A percentile compares a stretch with the other conserved stretches of the same genome.
These are phyloP conservation scores for Apotomis capreana DNA, from an alignment of 2,888 invertebrate species.

Conservation along the genomic window DNA sequence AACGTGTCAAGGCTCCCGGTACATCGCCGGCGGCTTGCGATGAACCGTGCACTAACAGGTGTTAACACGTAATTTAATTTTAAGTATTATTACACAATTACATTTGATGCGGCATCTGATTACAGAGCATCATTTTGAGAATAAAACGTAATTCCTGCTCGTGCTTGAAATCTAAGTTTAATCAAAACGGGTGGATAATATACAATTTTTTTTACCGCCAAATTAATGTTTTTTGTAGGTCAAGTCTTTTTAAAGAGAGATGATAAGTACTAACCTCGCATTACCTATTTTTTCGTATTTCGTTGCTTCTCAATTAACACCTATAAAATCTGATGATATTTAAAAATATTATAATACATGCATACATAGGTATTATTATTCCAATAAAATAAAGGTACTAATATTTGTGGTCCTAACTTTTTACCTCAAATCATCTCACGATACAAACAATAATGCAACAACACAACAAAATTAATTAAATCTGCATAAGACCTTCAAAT, in stretches of 20 bases:
- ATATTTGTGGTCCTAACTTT: background rate
- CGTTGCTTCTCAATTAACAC: too few species aligned
- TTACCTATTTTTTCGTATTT: too few species aligned
- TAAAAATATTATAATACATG: too few species aligned
- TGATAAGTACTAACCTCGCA: too few species aligned
- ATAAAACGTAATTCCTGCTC: background rate
- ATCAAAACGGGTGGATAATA: too few species aligned
- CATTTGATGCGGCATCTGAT: constrained; percentile 36
- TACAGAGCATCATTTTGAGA: constrained; percentile 45
- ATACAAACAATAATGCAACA: constrained; percentile 1
- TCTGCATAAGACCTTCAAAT: constrained; percentile 13
- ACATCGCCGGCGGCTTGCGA: constrained; percentile 40
- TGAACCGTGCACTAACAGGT: constrained; percentile 53
- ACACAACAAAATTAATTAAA: constrained; percentile 11
- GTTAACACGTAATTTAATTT: constrained; percentile 52
- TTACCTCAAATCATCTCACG: background rate
- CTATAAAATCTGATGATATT: too few species aligned
- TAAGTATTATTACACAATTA: constrained; percentile 50
- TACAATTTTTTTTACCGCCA: too few species aligned
- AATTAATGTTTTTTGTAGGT: too few species aligned
- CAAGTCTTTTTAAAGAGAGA: too few species aligned
- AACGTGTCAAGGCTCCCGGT: constrained; percentile 60
- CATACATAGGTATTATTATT: too few species aligned
- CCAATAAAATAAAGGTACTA: too few species aligned
- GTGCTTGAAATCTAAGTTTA: too few species aligned